Base-by-base conservation (phyloP, 2,888 invertebrate genomes). In the Blomia tropicalis region DNA sequence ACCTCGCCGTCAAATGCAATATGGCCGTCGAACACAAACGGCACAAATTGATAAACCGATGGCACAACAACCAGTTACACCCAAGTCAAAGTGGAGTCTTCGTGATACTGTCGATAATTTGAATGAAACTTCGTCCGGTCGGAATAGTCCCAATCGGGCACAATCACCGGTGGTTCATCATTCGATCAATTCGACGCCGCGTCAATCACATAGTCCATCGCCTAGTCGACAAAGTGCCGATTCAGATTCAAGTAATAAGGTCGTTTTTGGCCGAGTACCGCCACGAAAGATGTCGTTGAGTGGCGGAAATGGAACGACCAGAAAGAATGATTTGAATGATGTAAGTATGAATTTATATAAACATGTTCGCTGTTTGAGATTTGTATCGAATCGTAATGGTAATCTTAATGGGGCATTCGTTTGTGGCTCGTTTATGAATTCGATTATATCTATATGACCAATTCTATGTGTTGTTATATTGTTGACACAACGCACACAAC, bases 221-320 rank as follows among this genome's bases (percentile, higher is more conserved):
- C 62, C 62, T 7, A 32, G 43, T 29, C 29, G 56, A 14, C 3
- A 43, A 5, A 47, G 25, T 25, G 58, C 58, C 14, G 58, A 58
- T n/a, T 47, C 51, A 11, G 51, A 47, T n/a, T 7, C 51, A 7
- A 47, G 51, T n/a, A 25, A n/a, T n/a, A 27, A 36, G 29, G 53
- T 61, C 36, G 63, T 60, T 22, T 59, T 59, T 30, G 63, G 59
- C 14, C 59, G 59, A 22, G 60, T 63, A 19, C 36, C 59, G 29
- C 59, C 63, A 27, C 63, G 58, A 25, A 41, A 43, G 23, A 30
- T 51, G 25, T 51, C 60, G 1, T 7, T 60, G 4, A 60, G 36
- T 31, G 61, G 60, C 5, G 59, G 63, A 30, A 63, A 56, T 31
- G 43, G 27, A 23, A 3, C 36, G 11, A 2, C 22, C 22, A 23